Base-by-base conservation (phyloP, 2,797 vertebrate genomes). In the Heteromormyrus szaboi region DNA sequence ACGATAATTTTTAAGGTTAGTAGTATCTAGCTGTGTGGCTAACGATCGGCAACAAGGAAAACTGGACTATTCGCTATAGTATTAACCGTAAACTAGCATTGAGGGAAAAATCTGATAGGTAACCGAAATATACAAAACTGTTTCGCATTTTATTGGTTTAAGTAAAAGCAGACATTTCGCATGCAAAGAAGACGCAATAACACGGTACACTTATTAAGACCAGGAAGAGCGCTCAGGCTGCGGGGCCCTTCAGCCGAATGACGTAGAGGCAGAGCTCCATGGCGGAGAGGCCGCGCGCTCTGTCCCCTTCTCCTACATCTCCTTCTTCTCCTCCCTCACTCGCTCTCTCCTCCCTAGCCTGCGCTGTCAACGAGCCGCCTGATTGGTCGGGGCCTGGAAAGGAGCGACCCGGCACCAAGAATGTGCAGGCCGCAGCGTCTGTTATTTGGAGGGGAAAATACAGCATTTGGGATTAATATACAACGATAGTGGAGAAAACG, bases 341-440 rank as follows among this genome's bases (percentile, higher is more conserved):
- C 59, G 22, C 88, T 85, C 88, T 72, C 41, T 59, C 88, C 88
- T 29, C 79, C 88, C 53, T 88, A 83, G 41, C 86, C 62, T 1
- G 46, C 9, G 46, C 88, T 50, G 56, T 68, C 41, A 89, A 46
- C 88, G 88, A 68, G 88, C 81, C 25, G 88, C 88, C 88, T 89
- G 88, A 89, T 89, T 89, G 88, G 88, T 68, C 88, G n/a, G 25
- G 88, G 88, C 88, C 88, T 89, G 88, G 72, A 68, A 84, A 85
- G 81, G 86, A 87, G 86, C 56, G 54, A 14, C 3, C 50, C 83
- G 19, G 7, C 22, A 85, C 41, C 56, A 19, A 85, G 41, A 68
- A 85, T 89, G 56, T 85, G 68, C 56, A 89, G 88, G 88, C 88
- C 88, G 56, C 81, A 25, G 25, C 46, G 56, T 89, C 81, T 68